A percentile compares a stretch with the other conserved stretches of the same genome.
These are phyloP conservation scores for Ephestia elutella DNA, from an alignment of 1,140 invertebrate species.

Conservation along the genomic window DNA sequence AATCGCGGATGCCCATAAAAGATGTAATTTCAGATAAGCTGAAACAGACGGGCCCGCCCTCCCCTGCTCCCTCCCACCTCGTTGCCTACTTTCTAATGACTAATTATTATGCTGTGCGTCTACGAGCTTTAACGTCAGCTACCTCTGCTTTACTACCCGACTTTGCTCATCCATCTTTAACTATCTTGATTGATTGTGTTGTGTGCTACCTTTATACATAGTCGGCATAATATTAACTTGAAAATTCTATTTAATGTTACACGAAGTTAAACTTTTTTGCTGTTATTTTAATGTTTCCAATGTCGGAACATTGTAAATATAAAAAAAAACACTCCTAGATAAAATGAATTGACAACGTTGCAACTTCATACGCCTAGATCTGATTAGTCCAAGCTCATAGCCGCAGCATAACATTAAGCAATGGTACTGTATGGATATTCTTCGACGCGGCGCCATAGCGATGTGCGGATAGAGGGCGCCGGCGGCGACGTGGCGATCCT, in stretches of 20 bases:
- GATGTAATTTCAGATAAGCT: constrained; percentile 74
- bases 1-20: constrained; percentile 74
- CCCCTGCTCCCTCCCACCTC: constrained; percentile 35
- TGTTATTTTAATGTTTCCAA: too few relatives aligned
- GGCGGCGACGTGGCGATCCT: constrained; percentile 46
- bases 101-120: constrained; percentile 74
- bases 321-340: neutral
- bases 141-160: constrained; percentile 35
- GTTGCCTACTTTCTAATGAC: constrained; percentile 73
- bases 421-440: neutral
- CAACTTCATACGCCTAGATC: neutral
- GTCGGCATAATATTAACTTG: neutral
- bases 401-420: neutral
- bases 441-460: constrained; percentile 42
- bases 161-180: constrained; percentile 46
- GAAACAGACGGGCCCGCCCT: constrained; percentile 62
- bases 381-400: neutral
- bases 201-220: neutral
- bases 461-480: constrained; percentile 58
- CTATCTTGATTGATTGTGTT: constrained; percentile 17
- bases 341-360: neutral
- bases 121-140: constrained; percentile 64
- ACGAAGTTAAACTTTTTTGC: too few relatives aligned
- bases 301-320: too few relatives aligned
- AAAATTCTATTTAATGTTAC: too few relatives aligned